Evolutionary conservation across 2,797 vertebrate species (phyloP).

Genomic region (Phoxinus dragarum): DNA sequence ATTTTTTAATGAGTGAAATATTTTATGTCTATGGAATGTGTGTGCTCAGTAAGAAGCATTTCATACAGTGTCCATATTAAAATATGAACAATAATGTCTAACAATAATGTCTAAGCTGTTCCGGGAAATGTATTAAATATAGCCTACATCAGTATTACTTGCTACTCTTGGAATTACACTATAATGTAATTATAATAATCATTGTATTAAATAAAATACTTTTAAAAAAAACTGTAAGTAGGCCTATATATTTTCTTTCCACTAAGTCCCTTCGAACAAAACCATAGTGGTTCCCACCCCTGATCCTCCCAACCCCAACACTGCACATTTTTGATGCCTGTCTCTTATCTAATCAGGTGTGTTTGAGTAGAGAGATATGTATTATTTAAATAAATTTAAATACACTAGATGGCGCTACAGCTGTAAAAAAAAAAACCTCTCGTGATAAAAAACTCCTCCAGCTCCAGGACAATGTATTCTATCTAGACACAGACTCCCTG

Average conservation of each 20-base stretch:
- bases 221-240: background rate
- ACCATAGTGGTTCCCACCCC: too few species aligned
- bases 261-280: too few species aligned
- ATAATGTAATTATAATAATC: background rate
- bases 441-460: too few species aligned
- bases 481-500: constrained; percentile 10
- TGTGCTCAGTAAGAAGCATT: background rate
- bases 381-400: background rate
- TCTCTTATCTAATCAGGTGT: background rate
- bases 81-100: background rate
- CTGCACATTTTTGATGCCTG: background rate
- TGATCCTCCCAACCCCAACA: background rate
- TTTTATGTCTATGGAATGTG: background rate
- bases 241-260: too few species aligned
- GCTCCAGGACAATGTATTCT: background rate
- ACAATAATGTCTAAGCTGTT: background rate
- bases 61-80: background rate
- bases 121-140: background rate
- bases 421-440: background rate
- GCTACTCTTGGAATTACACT: background rate
- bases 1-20: background rate
- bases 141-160: background rate
- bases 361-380: background rate
- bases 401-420: constrained; percentile 20
- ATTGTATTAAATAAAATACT: background rate